Conservation (phyloP, 2,113 vertebrate genomes). For the Chunga burmeisteri region DNA sequence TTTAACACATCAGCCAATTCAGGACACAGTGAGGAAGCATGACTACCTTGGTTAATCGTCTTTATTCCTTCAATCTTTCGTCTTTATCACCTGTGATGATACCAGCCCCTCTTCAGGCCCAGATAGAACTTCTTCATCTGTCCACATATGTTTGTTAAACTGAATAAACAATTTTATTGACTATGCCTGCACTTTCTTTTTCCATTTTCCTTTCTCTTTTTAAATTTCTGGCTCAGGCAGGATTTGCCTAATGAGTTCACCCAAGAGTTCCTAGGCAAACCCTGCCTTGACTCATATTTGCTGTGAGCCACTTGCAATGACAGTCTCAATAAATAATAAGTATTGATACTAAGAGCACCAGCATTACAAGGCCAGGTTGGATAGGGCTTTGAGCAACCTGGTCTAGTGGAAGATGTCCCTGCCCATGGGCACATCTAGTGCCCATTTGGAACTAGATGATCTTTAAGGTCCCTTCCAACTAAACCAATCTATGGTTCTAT, state of each 20-base stretch:
- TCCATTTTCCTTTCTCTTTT: not conserved
- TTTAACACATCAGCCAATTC: not conserved
- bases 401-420: too few relatives aligned
- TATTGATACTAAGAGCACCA: not conserved
- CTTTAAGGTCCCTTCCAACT: too few relatives aligned
- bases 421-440: too few relatives aligned
- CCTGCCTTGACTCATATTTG: not conserved
- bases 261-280: not conserved
- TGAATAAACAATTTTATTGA: not conserved
- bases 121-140: not conserved
- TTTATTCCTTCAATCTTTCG: not conserved
- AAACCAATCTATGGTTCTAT: too few relatives aligned
- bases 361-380: not conserved
- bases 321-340: conserved; percentile 9
- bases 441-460: too few relatives aligned
- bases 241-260: not conserved
- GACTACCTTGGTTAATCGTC: not conserved
- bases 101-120: not conserved
- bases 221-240: not conserved
- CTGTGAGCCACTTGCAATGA: not conserved
- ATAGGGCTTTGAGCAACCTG: too few relatives aligned
- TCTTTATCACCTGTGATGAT: not conserved
- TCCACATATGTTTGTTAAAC: too few relatives aligned
- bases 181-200: not conserved
- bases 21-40: not conserved